These are phyloP conservation scores for Fopius arisanus DNA, from an alignment of 1,140 invertebrate species.

Conservation along the genomic window DNA sequence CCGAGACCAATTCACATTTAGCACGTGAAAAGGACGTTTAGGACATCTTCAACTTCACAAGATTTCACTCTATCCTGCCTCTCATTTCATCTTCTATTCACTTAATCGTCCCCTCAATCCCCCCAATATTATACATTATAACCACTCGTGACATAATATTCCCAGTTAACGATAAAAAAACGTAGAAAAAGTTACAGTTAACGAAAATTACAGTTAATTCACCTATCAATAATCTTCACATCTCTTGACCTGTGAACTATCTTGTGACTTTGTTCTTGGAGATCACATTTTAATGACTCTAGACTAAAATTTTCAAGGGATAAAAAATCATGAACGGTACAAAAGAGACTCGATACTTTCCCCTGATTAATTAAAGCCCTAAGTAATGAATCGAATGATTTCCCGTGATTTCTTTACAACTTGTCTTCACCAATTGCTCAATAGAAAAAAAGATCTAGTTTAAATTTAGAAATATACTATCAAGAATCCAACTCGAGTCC, in stretches of 20 bases:
- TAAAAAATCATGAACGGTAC: neutral
- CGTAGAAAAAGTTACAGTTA: neutral
- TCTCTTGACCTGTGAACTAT: neutral
- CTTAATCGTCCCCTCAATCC: neutral
- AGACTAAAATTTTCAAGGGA: neutral
- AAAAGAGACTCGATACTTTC: neutral
- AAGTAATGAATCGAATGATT: neutral
- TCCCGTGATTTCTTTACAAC: neutral
- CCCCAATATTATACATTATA: neutral
- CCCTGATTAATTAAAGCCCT: neutral
- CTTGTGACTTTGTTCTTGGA: neutral
- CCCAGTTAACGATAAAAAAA: neutral
- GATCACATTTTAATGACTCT: neutral
- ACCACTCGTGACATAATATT: neutral
- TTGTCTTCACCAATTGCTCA: neutral
- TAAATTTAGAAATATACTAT: slow-evolving; percentile 22
- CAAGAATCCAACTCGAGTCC: slow-evolving; percentile 21
- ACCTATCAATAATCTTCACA: too few species aligned
- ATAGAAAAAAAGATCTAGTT: neutral
- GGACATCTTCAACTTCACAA: neutral
- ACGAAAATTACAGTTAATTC: neutral
- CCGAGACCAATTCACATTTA: too few species aligned
- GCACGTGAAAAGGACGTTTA: neutral
- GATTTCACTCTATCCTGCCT: neutral
- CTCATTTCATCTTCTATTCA: neutral